A percentile compares a stretch with the other conserved stretches of the same genome.
phyloP scores from a whole-genome alignment of 2,888 invertebrate genomes.

The Drosophila acutilabella region DNA sequence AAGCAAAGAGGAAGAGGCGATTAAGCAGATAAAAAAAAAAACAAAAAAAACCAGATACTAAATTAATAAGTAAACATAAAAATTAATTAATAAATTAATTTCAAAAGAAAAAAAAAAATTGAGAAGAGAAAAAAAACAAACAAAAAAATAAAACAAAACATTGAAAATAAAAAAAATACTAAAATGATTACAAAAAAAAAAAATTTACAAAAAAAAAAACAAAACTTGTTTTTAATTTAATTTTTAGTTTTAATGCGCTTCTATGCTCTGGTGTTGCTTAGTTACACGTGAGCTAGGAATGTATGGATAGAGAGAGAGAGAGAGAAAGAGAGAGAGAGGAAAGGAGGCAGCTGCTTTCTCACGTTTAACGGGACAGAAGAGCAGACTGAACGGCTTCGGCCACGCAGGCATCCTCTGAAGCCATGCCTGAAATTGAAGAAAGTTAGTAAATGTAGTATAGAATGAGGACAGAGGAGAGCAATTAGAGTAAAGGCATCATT shows the following conservation, averaged over 20 bases:
- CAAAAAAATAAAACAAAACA: slow-evolving; percentile 55
- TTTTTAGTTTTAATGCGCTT: no score
- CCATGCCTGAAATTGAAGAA: slow-evolving; percentile 86
- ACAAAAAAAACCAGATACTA: slow-evolving; percentile 60
- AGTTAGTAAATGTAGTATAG: background rate
- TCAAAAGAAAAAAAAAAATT: slow-evolving; percentile 36
- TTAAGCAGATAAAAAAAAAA: slow-evolving; percentile 19
- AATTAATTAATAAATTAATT: slow-evolving; percentile 75
- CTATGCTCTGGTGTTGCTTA: no score
- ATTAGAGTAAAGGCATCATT: no score
- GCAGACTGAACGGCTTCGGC: slow-evolving; percentile 86
- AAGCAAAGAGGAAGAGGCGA: slow-evolving; percentile 5
- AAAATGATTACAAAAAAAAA: slow-evolving; percentile 74
- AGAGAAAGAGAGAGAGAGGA: no score
- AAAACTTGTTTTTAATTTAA: slow-evolving; percentile 15
- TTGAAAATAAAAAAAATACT: slow-evolving; percentile 76
- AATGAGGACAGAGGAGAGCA: no score
- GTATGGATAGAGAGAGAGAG: no score
- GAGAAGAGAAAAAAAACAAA: slow-evolving; percentile 55
- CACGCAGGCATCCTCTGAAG: slow-evolving; percentile 87
- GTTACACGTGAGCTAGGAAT: no score
- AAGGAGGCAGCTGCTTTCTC: no score
- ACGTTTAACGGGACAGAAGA: slow-evolving; percentile 10
- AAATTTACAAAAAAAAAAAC: slow-evolving; percentile 51
- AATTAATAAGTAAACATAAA: slow-evolving; percentile 69